These are phyloP conservation scores for Drosophila fungiperda DNA, from an alignment of 2,888 invertebrate genomes.

Conservation along the genomic window DNA sequence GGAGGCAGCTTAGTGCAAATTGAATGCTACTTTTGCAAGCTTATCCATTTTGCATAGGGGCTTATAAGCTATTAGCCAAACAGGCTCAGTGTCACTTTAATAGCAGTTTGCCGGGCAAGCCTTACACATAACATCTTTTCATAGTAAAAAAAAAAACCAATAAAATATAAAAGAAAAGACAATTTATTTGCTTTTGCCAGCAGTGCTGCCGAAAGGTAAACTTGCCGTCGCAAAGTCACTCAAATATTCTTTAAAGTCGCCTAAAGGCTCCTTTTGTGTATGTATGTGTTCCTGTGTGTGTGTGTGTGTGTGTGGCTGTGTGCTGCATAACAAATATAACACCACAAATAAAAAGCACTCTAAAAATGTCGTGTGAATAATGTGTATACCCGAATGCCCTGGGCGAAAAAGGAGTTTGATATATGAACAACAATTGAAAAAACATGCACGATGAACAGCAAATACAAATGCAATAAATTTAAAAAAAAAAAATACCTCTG, in stretches of 20 bases:
- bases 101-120: neutral
- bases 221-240: conserved; percentile 29
- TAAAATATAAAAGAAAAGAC: conserved; percentile 8
- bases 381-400: conserved; percentile 17
- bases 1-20: conserved; percentile 40
- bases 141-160: conserved; percentile 1
- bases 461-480: conserved; percentile 11
- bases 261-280: conserved; percentile 13
- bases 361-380: conserved; percentile 25
- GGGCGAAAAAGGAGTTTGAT: conserved; percentile 33
- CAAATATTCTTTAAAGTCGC: conserved; percentile 39
- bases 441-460: neutral
- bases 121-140: conserved; percentile 9
- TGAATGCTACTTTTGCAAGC: conserved; percentile 34
- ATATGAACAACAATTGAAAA: conserved; percentile 41
- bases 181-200: conserved; percentile 3
- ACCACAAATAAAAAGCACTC: conserved; percentile 11
- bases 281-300: neutral
- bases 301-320: neutral
- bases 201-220: conserved; percentile 14
- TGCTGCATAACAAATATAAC: conserved; percentile 9
- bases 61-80: conserved; percentile 42
- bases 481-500: neutral
- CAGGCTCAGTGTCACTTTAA: conserved; percentile 24
- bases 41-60: conserved; percentile 21